These are phyloP conservation scores for Sebastes minor DNA, from an alignment of 2,797 vertebrate species.

Conservation along the genomic window DNA sequence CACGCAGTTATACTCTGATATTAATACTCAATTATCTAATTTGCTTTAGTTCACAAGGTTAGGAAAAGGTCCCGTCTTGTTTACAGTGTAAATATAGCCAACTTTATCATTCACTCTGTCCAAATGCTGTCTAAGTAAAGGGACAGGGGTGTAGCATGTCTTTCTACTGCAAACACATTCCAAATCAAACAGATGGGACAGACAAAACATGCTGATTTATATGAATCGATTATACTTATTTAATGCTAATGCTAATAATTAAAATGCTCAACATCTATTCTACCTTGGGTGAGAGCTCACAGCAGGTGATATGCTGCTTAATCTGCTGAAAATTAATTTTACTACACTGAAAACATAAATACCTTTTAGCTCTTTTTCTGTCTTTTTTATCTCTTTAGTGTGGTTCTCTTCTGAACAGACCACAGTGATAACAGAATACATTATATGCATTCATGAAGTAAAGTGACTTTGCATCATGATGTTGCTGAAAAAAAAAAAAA, in stretches of 20 bases:
- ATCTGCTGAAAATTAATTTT: constrained; percentile 35
- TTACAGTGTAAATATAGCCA: too few relatives aligned
- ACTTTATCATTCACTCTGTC: background rate
- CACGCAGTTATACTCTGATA: background rate
- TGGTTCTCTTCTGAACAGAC: background rate
- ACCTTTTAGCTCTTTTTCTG: background rate
- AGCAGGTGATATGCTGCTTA: constrained; percentile 21
- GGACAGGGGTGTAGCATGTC: background rate
- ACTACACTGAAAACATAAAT: background rate
- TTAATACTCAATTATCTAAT: background rate
- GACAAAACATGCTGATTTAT: background rate
- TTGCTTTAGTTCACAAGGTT: background rate
- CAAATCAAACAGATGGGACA: constrained; percentile 2
- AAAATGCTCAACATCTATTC: constrained; percentile 4
- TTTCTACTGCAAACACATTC: background rate
- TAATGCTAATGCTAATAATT: background rate
- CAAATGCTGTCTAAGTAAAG: background rate
- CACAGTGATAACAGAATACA: background rate
- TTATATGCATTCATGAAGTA: background rate
- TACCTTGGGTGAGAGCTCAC: background rate
- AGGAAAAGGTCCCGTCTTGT: background rate
- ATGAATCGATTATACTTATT: constrained; percentile 2
- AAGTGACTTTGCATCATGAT: constrained; percentile 8
- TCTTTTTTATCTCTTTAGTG: background rate
- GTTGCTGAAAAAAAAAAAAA: background rate